Evolutionary conservation across 2,797 vertebrate genomes (phyloP), one percentile per base, ranked within the genome.

Genomic region (Jordanella pulchra): DNA sequence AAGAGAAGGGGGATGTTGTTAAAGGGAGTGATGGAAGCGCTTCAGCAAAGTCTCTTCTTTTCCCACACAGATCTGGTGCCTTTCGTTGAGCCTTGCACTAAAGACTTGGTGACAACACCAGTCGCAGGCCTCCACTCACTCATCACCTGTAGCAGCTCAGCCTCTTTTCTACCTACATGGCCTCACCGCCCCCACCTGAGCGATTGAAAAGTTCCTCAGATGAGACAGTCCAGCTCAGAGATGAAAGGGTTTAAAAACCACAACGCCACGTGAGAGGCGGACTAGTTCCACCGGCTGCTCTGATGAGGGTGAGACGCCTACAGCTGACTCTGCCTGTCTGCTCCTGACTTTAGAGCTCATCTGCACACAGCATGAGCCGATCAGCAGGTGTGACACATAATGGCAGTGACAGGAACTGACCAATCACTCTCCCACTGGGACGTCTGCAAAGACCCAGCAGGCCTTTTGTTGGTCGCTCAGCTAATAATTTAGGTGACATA

Each of bases 21-120:
- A 73, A 55, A 82, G 78, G 76, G 72, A 81, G 65, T 48, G 56
- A 64, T 83, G 78, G 44, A 82, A n/a, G 55, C 55, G 67, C 81
- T 45, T 71, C 32, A 25, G 17, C 65, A 77, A 78, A 76, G 67
- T 72, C 77, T 71, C 69, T 80, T 76, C 83, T 88, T 92, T 94
- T 92, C 93, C 93, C 93, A 94, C 93, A 91, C 91, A 87, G 90
- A 93, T 93, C 91, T 90, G 83, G 87, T 94, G 86, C 91, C 89
- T 75, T 65, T 68, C 56, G 56, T 70, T 39, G 78, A 72, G 82
- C 81, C 82, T 1, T 23, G 50, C 84, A 89, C 87, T 89, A 92
- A 91, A 94, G 89, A 91, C 81, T 65, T 81, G 90, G 80, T 91
- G 91, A 93, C 88, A 92, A 88, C 89, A 88, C 89, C 89, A 83